phyloP scores from a whole-genome alignment of 2,888 invertebrate species.

The Trissoscelio sp. region DNA sequence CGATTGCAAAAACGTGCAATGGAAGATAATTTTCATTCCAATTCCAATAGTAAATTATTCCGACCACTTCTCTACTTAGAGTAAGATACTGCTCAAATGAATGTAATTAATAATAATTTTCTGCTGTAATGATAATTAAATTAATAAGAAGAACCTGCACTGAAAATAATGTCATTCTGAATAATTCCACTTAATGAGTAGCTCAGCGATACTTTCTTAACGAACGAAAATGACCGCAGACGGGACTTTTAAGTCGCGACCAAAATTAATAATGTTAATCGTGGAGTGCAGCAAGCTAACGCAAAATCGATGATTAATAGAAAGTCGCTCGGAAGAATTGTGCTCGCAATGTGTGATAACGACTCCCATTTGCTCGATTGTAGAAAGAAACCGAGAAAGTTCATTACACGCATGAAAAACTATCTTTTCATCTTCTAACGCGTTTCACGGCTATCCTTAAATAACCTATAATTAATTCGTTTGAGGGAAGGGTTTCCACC shows the following conservation, averaged over 20 bases:
- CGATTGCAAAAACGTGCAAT: conserved; percentile 46
- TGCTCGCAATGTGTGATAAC: conserved; percentile 29
- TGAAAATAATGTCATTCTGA: conserved; percentile 12
- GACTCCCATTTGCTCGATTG: conserved; percentile 24
- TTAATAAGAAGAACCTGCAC: conserved; percentile 19
- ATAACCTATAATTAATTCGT: conserved; percentile 8
- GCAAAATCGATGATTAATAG: conserved; percentile 42
- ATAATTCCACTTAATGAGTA: conserved; percentile 28
- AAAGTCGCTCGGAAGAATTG: conserved; percentile 36
- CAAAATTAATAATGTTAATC: conserved; percentile 14
- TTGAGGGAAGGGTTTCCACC: too few relatives aligned
- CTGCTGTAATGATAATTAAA: conserved; percentile 23
- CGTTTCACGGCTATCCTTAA: conserved; percentile 35
- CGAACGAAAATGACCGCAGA: background rate
- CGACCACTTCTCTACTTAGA: background rate
- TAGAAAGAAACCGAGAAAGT: conserved; percentile 52
- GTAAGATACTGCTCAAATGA: conserved; percentile 31
- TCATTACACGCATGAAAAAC: conserved; percentile 38
- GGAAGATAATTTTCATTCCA: conserved; percentile 49
- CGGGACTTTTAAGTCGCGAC: background rate
- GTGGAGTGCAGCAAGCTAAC: background rate
- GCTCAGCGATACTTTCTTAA: conserved; percentile 2
- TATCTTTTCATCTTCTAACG: conserved; percentile 9
- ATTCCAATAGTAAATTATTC: conserved; percentile 40
- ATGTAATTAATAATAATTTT: conserved; percentile 44